These are phyloP conservation scores for Tillus elongatus DNA, from an alignment of 2,888 invertebrate genomes.

Conservation along the genomic window DNA sequence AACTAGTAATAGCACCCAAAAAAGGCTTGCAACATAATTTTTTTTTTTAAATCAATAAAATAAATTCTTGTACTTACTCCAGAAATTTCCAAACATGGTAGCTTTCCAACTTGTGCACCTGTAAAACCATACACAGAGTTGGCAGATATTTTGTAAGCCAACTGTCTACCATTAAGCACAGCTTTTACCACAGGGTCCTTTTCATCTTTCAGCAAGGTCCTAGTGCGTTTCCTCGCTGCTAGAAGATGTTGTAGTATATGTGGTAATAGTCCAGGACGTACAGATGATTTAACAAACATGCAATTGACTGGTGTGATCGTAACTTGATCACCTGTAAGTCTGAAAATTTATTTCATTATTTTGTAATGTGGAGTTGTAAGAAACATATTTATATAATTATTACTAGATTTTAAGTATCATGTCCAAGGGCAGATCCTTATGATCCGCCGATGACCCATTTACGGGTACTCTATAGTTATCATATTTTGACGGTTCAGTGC, in stretches of 20 bases:
- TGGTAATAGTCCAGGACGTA: conserved; percentile 86
- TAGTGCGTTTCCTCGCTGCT: conserved; percentile 87
- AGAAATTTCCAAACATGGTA: conserved; percentile 93
- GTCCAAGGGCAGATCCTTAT: no score
- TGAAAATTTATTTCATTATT: conserved; percentile 22
- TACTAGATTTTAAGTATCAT: no score
- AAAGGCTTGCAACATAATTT: not conserved
- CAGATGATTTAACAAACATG: conserved; percentile 77
- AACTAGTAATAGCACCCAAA: no score
- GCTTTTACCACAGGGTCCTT: conserved; percentile 89
- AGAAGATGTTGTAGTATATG: conserved; percentile 90
- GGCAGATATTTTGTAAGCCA: conserved; percentile 96
- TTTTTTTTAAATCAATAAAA: not conserved
- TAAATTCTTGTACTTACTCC: conserved; percentile 46
- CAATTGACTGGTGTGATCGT: conserved; percentile 87
- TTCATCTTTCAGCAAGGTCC: conserved; percentile 88
- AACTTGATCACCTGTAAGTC: conserved; percentile 58
- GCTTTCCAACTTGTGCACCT: conserved; percentile 93
- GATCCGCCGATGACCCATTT: no score
- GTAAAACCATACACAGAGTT: conserved; percentile 99
- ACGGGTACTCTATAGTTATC: no score
- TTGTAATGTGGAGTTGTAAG: conserved; percentile 7
- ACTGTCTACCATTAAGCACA: conserved; percentile 91
- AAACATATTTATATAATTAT: no score
- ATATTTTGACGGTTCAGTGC: no score